phyloP scores from a whole-genome alignment of 1,140 invertebrate species.

The Drosophila novamexicana region DNA sequence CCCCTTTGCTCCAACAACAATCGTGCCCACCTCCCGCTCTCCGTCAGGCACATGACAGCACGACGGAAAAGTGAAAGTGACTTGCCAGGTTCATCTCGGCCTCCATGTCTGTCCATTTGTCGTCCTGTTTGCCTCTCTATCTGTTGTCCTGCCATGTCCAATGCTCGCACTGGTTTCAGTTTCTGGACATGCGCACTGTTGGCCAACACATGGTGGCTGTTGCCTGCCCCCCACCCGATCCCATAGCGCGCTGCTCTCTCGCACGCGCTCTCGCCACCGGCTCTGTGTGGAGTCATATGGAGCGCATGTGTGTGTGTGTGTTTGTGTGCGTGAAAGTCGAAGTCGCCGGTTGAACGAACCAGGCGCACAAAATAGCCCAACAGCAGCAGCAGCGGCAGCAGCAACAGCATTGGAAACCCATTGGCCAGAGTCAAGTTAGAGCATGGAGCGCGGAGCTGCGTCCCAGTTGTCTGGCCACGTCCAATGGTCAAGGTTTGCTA shows the following conservation, averaged over 20 bases:
- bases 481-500: conserved; percentile 83
- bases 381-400: conserved; percentile 43
- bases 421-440: conserved; percentile 41
- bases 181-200: conserved; percentile 43
- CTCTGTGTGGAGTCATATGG: conserved; percentile 20
- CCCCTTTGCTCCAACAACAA: conserved; percentile 36
- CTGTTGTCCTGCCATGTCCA: conserved; percentile 37
- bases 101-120: conserved; percentile 7
- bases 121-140: conserved; percentile 20
- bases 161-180: conserved; percentile 15
- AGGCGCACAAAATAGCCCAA: conserved; percentile 50
- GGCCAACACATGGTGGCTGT: conserved; percentile 2
- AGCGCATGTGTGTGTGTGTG: conserved; percentile 40
- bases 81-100: conserved; percentile 35
- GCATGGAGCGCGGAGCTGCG: conserved; percentile 1
- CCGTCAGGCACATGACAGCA: conserved; percentile 35
- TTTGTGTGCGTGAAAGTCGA: conserved; percentile 44
- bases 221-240: not conserved
- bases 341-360: conserved; percentile 79
- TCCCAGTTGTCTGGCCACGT: conserved; percentile 48
- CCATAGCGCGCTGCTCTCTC: not conserved
- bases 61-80: conserved; percentile 66
- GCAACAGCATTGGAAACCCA: conserved; percentile 53
- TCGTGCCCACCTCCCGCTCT: not conserved
- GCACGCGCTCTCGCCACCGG: conserved; percentile 18